Evolutionary conservation across 2,113 vertebrate genomes (phyloP).

Genomic region (Thinocorus orbignyianus): DNA sequence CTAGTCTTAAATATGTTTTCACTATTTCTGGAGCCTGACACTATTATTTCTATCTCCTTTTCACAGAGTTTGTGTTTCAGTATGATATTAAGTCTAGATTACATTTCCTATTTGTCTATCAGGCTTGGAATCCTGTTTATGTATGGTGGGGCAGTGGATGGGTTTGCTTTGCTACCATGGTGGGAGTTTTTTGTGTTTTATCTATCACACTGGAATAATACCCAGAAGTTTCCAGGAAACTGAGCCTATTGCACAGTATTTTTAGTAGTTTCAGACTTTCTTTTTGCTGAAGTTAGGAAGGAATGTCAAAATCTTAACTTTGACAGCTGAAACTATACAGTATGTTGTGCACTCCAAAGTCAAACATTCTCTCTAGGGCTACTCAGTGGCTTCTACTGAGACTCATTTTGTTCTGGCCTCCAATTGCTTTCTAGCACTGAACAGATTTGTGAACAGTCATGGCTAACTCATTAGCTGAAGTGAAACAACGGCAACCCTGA

Average conservation of each 20-base stretch:
- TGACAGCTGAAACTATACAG: neutral
- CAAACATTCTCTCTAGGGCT: neutral
- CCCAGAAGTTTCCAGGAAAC: neutral
- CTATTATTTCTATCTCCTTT: neutral
- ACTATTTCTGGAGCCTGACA: neutral
- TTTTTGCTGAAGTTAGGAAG: neutral
- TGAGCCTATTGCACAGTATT: neutral
- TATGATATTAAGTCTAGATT: neutral
- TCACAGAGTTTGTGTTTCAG: neutral
- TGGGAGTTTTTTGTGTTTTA: neutral
- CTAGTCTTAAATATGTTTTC: neutral
- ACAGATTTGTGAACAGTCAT: neutral
- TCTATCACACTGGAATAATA: neutral
- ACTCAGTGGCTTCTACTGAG: neutral
- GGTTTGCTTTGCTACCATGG: neutral
- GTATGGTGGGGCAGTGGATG: accelerated
- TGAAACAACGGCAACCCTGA: neutral
- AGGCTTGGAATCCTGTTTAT: neutral
- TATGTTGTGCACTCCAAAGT: neutral
- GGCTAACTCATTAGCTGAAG: neutral
- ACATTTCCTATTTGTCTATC: neutral
- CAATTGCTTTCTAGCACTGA: neutral
- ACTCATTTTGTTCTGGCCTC: neutral
- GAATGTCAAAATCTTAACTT: neutral
- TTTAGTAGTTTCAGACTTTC: neutral